Percentiles rank a stretch among this genome's conserved stretches.
These are phyloP conservation scores for Sepiola atlantica DNA, from an alignment of 2,888 invertebrate genomes.

Conservation along the genomic window DNA sequence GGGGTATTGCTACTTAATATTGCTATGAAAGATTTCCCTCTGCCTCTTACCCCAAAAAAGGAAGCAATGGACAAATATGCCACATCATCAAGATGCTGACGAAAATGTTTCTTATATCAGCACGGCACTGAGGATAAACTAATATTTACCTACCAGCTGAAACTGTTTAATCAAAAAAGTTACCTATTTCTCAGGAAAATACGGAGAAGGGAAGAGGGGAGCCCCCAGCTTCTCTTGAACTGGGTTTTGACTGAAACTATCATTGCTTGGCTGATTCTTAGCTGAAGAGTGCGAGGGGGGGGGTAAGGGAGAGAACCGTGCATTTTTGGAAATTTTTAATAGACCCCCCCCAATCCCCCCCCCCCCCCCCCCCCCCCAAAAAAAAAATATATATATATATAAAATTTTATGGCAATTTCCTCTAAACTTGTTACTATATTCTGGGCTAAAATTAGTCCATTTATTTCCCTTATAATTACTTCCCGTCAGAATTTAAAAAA, in stretches of 20 bases:
- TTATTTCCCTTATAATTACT: not conserved
- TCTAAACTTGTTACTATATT: not conserved
- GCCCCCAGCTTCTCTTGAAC: not conserved
- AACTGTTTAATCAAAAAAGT: slow-evolving; percentile 6
- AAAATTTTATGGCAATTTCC: not conserved
- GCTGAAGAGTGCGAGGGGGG: not conserved
- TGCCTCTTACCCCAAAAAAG: not conserved
- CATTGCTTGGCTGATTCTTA: not conserved
- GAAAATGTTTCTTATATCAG: not conserved
- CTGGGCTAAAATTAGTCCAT: not conserved
- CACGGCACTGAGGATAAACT: not conserved
- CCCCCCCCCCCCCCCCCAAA: not conserved
- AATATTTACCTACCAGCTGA: slow-evolving; percentile 22
- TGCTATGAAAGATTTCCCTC: not conserved
- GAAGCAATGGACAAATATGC: not conserved
- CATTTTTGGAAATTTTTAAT: not conserved
- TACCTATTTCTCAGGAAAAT: not conserved
- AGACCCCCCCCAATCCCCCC: not conserved
- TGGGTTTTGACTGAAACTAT: not conserved
- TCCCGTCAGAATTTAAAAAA: not conserved
- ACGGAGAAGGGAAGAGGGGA: no score
- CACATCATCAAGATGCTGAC: not conserved
- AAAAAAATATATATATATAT: no score
- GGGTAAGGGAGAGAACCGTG: not conserved
- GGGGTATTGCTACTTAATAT: not conserved